Conservation (phyloP, 2,888 invertebrate species). For the Drosophila kambysellisi region DNA sequence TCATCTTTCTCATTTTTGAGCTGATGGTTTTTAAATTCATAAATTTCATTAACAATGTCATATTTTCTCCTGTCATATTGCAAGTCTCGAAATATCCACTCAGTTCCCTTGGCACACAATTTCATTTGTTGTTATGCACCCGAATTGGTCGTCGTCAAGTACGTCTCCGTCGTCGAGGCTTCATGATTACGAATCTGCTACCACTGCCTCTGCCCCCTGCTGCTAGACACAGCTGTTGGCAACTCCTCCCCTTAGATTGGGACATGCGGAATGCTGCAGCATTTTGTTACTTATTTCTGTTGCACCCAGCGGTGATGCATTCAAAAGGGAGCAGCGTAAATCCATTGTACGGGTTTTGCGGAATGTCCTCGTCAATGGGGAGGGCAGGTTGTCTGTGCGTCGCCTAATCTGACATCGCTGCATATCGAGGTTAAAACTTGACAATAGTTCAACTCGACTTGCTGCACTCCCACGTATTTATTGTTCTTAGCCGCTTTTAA, state of each 20-base stretch:
- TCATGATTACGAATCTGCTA: slow-evolving; percentile 61
- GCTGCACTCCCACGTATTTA: slow-evolving; percentile 66
- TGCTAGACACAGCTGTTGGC: slow-evolving; percentile 17
- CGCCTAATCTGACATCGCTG: slow-evolving; percentile 76
- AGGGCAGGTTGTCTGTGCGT: slow-evolving; percentile 22
- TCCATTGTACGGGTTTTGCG: slow-evolving; percentile 4
- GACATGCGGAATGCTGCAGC: slow-evolving; percentile 40
- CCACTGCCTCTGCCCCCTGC: neutral
- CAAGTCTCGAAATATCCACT: slow-evolving; percentile 11
- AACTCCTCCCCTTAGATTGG: slow-evolving; percentile 33
- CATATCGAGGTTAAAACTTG: slow-evolving; percentile 81
- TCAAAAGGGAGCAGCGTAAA: slow-evolving; percentile 47
- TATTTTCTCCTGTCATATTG: neutral
- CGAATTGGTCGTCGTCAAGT: slow-evolving; percentile 55
- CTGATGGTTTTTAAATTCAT: neutral
- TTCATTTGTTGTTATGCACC: slow-evolving; percentile 78
- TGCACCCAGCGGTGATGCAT: slow-evolving; percentile 59
- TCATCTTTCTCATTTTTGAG: neutral
- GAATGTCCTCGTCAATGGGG: neutral
- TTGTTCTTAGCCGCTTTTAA: slow-evolving; percentile 66
- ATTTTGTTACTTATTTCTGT: slow-evolving; percentile 71
- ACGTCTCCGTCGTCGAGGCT: slow-evolving; percentile 47
- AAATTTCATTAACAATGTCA: neutral
- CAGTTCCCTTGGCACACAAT: slow-evolving; percentile 60
- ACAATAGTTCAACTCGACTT: slow-evolving; percentile 80